Base-by-base conservation (phyloP, 2,113 vertebrate genomes). In the Oncorhynchus clarkii region DNA sequence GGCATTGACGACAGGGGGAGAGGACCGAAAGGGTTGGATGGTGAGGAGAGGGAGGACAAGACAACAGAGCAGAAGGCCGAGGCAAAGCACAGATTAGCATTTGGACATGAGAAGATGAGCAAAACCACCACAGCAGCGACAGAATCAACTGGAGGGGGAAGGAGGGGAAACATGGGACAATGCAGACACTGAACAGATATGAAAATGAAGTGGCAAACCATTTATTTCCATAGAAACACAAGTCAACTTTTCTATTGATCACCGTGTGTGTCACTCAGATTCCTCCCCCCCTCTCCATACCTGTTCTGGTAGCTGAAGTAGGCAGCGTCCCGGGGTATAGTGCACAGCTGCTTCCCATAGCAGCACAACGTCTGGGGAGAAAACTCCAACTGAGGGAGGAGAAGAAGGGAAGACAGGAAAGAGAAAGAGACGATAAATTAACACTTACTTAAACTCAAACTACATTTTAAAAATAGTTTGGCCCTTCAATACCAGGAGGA, bases 231-330 rank as follows among this genome's bases (percentile, higher is more conserved):
- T 26, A 72, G 29, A 72, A 75, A 81, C 45, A 81, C 45, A 79
- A 29, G 73, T 27, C 11, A 80, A 76, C 26, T 26, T 6, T 39
- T 16, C n/a, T 29, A 34, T 68, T 68, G 16, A 18, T 29, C 24
- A 14, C 51, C 70, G 98, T 54, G 51, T 16, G 49, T 16, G 49
- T 54, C 99, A 89, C 98, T 99, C 14, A 99, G 90, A 92, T 99
- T 97, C 93, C 99, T 99, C 79, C 98, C 98, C 94, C 98, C 78
- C 98, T 99, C 65, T 74, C 16, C 34, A 85, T 92, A 99, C 98
- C 98, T 99, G 96, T 99, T 99, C 91, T 99, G 98, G 89, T 98
- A 99, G 91, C 98, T 99, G 92, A 98, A 99, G 88, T 99, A 99
- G 85, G 96, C 97, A 89, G 97, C 97, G 83, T 99, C 98, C 87